Percentiles rank a stretch among this genome's conserved stretches.
Conservation (phyloP, 2,113 vertebrate species). For the Rhinichthys klamathensis region DNA sequence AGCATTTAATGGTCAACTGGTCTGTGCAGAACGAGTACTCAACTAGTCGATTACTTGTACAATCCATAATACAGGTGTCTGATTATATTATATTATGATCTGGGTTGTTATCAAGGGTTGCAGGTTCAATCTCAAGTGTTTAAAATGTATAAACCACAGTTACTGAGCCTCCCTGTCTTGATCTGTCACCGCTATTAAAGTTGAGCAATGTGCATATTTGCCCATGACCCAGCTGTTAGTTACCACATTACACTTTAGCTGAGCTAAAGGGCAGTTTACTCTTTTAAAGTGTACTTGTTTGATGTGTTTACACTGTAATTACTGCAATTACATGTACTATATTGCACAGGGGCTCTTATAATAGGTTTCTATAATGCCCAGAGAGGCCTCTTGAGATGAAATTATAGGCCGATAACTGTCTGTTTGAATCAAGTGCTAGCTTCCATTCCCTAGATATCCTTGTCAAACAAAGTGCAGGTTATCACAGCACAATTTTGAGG, state of each 20-base stretch:
- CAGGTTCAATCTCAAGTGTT: not conserved
- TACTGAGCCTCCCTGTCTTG: not conserved
- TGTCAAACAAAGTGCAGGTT: constrained; percentile 2
- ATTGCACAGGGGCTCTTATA: not conserved
- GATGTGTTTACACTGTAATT: not conserved
- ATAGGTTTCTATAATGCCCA: not conserved
- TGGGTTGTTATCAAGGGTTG: not conserved
- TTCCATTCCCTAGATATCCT: constrained; percentile 19
- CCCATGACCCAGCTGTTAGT: not conserved
- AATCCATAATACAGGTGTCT: not conserved
- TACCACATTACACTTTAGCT: not conserved
- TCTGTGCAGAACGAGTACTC: not conserved
- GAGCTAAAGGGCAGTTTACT: constrained; percentile 18
- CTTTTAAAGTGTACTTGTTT: not conserved
- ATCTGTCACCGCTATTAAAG: not conserved
- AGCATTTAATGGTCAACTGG: not conserved
- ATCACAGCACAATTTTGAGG: not conserved
- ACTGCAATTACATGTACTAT: constrained; percentile 3
- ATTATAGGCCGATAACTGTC: not conserved
- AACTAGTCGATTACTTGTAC: not conserved
- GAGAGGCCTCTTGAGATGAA: not conserved
- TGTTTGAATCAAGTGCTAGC: not conserved
- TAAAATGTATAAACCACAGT: not conserved
- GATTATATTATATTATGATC: not conserved
- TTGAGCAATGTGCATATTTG: constrained; percentile 5